Percentiles rank a stretch among this genome's conserved stretches.
Conservation (phyloP, 2,797 vertebrate species). For the Sarcoramphus papa region DNA sequence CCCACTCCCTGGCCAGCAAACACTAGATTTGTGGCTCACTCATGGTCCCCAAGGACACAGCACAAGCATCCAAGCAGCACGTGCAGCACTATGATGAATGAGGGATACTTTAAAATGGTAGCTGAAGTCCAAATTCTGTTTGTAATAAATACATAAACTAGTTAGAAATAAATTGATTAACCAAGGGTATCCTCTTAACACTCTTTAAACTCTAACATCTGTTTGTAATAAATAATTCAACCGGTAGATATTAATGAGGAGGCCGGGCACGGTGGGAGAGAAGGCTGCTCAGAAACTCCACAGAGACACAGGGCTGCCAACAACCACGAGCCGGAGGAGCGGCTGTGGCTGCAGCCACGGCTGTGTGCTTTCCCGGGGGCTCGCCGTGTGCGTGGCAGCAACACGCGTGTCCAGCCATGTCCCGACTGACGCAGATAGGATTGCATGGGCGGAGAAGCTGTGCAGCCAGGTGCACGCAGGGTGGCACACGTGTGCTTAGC, state of each 20-base stretch:
- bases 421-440: fast-evolving
- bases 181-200: slow-evolving; percentile 52
- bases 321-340: background rate
- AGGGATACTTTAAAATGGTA: background rate
- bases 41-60: background rate
- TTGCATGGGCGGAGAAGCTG: background rate
- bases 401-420: fast-evolving
- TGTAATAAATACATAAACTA: slow-evolving; percentile 39
- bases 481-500: fast-evolving
- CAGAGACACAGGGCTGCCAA: background rate
- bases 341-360: background rate
- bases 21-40: background rate
- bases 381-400: fast-evolving
- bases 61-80: background rate
- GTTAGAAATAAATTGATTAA: slow-evolving; percentile 67
- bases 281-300: background rate
- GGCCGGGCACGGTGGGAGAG: background rate
- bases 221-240: slow-evolving; percentile 67
- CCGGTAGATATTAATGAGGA: slow-evolving; percentile 49
- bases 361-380: fast-evolving
- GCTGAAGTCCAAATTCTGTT: slow-evolving; percentile 17
- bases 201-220: slow-evolving; percentile 68
- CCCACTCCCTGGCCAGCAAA: background rate
- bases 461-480: fast-evolving
- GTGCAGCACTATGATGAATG: background rate